Evolutionary conservation across 1,140 invertebrate genomes (phyloP).

Genomic region (Macrotrachela quadricornifera): DNA sequence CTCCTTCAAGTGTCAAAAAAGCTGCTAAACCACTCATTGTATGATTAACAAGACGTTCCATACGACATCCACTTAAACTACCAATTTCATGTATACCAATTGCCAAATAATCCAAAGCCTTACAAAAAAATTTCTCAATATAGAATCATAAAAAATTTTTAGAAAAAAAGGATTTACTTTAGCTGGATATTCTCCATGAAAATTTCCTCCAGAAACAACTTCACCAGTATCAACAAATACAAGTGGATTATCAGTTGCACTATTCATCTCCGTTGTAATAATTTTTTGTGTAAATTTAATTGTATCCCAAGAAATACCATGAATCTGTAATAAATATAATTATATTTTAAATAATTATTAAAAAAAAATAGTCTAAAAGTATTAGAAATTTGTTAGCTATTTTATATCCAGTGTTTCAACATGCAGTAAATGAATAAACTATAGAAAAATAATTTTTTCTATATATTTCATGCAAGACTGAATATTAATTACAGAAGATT

Average conservation of each 20-base stretch:
- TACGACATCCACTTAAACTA: slow-evolving; percentile 47
- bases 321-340: no score
- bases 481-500: no score
- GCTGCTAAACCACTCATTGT: slow-evolving; percentile 42
- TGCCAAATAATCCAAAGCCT: slow-evolving; percentile 46
- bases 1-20: slow-evolving; percentile 46
- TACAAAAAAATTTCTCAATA: no score
- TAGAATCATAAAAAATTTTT: no score
- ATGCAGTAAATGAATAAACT: no score
- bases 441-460: no score
- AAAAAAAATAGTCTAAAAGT: no score
- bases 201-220: slow-evolving; percentile 49
- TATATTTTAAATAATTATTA: no score
- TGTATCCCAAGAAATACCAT: slow-evolving; percentile 10
- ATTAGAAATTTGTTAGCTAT: no score
- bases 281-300: slow-evolving; percentile 1
- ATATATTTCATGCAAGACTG: no score
- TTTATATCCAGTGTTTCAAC: no score
- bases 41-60: slow-evolving; percentile 49
- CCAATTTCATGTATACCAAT: slow-evolving; percentile 50
- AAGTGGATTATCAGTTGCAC: slow-evolving; percentile 49
- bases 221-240: slow-evolving; percentile 39
- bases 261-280: slow-evolving; percentile 38
- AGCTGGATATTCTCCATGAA: slow-evolving; percentile 49
- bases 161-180: no score